A percentile compares a stretch with the other conserved stretches of the same genome.
Conservation (phyloP, 2,888 invertebrate genomes). For the Tromatobia lineatoria region DNA sequence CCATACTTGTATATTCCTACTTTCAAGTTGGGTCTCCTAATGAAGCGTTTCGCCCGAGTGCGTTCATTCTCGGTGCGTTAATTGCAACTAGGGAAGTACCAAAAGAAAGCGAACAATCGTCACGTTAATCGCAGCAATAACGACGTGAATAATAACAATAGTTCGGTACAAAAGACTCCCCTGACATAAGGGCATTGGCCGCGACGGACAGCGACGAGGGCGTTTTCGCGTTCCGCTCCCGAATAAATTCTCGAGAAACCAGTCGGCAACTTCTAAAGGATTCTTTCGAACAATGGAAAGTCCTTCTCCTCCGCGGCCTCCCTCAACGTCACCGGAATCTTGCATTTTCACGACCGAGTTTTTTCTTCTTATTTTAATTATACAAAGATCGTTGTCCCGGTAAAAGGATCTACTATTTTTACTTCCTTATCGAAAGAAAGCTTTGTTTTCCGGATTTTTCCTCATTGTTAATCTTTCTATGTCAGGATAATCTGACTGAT, state of each 20-base stretch:
- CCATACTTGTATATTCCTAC: slow-evolving; percentile 14
- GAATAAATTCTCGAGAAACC: slow-evolving; percentile 67
- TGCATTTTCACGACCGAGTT: slow-evolving; percentile 15
- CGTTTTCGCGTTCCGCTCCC: slow-evolving; percentile 56
- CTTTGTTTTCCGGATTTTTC: background rate
- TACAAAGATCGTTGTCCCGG: slow-evolving; percentile 32
- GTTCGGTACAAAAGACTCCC: slow-evolving; percentile 59
- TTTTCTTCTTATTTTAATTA: slow-evolving; percentile 25
- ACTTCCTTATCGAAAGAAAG: background rate
- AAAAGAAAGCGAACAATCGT: slow-evolving; percentile 58
- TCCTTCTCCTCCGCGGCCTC: background rate
- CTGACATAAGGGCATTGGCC: slow-evolving; percentile 60
- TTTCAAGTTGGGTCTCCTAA: slow-evolving; percentile 40
- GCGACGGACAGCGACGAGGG: slow-evolving; percentile 34
- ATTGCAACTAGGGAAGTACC: slow-evolving; percentile 52
- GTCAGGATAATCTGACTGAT: background rate
- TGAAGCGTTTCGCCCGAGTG: slow-evolving; percentile 49
- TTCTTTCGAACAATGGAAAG: slow-evolving; percentile 56
- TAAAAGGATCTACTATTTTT: slow-evolving; percentile 3
- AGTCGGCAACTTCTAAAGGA: slow-evolving; percentile 64
- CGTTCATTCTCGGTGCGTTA: slow-evolving; percentile 60
- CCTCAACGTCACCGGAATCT: slow-evolving; percentile 29
- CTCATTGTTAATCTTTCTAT: background rate
- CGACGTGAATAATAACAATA: slow-evolving; percentile 65
- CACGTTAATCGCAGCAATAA: slow-evolving; percentile 64